A percentile compares a stretch with the other conserved stretches of the same genome.
These are phyloP conservation scores for Molossus molossus DNA, from an alignment of 2,797 vertebrate species.

Conservation along the genomic window DNA sequence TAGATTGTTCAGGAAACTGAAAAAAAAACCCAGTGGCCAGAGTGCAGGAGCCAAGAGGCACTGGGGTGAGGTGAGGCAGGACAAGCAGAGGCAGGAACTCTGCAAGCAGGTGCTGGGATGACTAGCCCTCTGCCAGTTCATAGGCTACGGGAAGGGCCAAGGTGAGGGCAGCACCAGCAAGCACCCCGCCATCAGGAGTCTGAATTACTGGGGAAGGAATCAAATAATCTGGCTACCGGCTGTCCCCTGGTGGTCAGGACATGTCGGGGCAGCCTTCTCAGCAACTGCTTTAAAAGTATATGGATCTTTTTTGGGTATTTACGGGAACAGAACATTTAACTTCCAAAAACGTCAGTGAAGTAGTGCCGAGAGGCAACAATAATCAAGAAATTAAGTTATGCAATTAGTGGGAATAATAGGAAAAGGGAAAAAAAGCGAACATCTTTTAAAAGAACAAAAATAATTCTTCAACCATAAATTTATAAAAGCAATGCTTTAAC, in stretches of 20 bases:
- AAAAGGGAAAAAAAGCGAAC: not conserved
- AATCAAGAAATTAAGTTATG: conserved; percentile 12
- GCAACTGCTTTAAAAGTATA: not conserved
- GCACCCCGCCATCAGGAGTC: not conserved
- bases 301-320: not conserved
- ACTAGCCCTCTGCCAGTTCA: not conserved
- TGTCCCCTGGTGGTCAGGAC: conserved; percentile 62
- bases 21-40: no score
- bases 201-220: not conserved
- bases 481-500: not conserved
- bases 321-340: conserved; percentile 28
- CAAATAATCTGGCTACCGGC: not conserved
- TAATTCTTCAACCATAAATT: not conserved
- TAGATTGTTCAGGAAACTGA: not conserved
- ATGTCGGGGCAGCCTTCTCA: not conserved
- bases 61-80: not conserved
- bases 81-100: not conserved
- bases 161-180: not conserved
- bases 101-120: not conserved
- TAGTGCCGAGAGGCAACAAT: not conserved
- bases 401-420: not conserved
- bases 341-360: conserved; percentile 22
- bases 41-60: not conserved
- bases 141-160: not conserved
- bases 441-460: conserved; percentile 1